These are phyloP conservation scores for Lepidurus apus DNA, from an alignment of 1,140 invertebrate species.

Conservation along the genomic window DNA sequence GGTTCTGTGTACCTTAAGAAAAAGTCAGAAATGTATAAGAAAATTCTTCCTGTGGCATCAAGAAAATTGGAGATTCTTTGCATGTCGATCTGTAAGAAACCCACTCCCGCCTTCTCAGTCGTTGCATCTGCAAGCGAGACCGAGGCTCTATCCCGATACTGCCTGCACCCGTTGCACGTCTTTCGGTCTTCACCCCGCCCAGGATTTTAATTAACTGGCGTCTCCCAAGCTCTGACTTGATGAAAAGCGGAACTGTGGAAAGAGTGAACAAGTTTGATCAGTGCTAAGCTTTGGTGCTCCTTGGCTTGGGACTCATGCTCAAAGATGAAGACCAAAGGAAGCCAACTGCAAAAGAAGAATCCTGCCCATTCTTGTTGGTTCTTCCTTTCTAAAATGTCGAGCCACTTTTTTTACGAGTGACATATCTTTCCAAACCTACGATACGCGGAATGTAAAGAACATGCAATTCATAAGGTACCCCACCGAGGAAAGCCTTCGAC, in stretches of 20 bases:
- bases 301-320: too few relatives aligned
- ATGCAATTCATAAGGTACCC: too few relatives aligned
- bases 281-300: not conserved
- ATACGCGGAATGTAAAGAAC: too few relatives aligned
- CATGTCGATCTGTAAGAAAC: not conserved
- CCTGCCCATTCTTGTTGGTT: not conserved
- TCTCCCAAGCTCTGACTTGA: conserved; percentile 13
- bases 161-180: not conserved
- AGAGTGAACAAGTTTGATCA: conserved; percentile 9
- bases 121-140: not conserved
- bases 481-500: too few relatives aligned
- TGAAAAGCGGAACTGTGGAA: not conserved
- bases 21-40: conserved; percentile 1
- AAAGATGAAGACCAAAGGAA: not conserved
- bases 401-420: not conserved
- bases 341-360: not conserved
- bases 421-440: too few relatives aligned
- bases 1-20: too few relatives aligned
- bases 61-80: conserved; percentile 10
- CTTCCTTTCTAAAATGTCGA: not conserved
- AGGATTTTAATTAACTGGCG: conserved; percentile 6
- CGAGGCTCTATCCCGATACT: not conserved
- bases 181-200: not conserved
- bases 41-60: not conserved
- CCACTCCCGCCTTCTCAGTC: not conserved